Base-by-base conservation (phyloP, 2,797 vertebrate species). In the Bovichtus variegatus region DNA sequence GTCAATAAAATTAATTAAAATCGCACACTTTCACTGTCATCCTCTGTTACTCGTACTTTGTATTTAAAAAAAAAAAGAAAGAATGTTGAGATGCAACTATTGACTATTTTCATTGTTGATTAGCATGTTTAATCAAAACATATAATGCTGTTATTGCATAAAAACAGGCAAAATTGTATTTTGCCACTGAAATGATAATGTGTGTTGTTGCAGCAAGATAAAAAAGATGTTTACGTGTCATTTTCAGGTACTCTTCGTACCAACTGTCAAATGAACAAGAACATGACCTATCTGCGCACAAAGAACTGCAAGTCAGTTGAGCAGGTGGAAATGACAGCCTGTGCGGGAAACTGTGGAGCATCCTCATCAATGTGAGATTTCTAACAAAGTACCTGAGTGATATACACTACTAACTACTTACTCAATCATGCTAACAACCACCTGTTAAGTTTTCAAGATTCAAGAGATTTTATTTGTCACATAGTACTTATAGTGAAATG, bases 311-410 rank as follows among this genome's bases (percentile, higher is more conserved):
- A 11, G 29, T 96, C 96, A 3, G 23, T 88, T 8, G 27, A 49
- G 0, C 2, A 84, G 0, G 92, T 98, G 73, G 88, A 93, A 11
- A 40, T 98, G 70, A 92, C 95, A 38, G 94, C 93, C 77, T 99
- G 97, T 55, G 84, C 90, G 44, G 98, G 98, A 25, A 89, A 92
- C 5, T 99, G 97, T 87, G 95, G 91, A 1, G 90, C 92, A 0
- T 94, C 85, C 40, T 97, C 96, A 27, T 97, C 97, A 59, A 95
- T 91, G 97, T 98, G 88, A 96, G 97, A 71, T 36, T 63, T 13
- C 34, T 47, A 11, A 41, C 41, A 38, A 46, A 40, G 4, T 49
- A 47, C 41, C n/a, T 7, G 15, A 25, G 9, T 8, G 57, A 50
- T 47, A 38, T 3, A 19, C 3, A 10, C 23, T 11, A 15, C 5